A percentile compares a stretch with the other conserved stretches of the same genome.
These are phyloP conservation scores for Melipona beecheii DNA, from an alignment of 2,888 invertebrate genomes.

Conservation along the genomic window DNA sequence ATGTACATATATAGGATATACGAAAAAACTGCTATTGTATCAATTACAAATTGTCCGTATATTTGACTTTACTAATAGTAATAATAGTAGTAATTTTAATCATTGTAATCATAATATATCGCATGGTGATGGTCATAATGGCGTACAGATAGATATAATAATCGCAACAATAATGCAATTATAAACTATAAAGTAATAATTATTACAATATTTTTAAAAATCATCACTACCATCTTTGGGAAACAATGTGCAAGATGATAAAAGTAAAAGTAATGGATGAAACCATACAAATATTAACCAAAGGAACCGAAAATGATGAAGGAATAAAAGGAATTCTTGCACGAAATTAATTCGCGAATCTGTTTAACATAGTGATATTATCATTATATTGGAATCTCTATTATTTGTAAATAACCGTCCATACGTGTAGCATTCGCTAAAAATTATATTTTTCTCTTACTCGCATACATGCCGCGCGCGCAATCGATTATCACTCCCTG, in stretches of 20 bases:
- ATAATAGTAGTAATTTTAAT: slow-evolving; percentile 73
- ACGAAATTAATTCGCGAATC: slow-evolving; percentile 66
- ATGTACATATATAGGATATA: slow-evolving; percentile 9
- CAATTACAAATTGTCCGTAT: slow-evolving; percentile 78
- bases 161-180: slow-evolving; percentile 68
- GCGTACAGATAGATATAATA: slow-evolving; percentile 66
- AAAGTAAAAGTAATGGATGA: slow-evolving; percentile 34
- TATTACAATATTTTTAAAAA: slow-evolving; percentile 66
- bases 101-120: slow-evolving; percentile 75
- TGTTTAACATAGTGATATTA: slow-evolving; percentile 67
- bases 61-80: slow-evolving; percentile 78
- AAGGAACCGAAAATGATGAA: slow-evolving; percentile 39
- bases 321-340: slow-evolving; percentile 54
- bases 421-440: slow-evolving; percentile 51
- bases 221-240: slow-evolving; percentile 80
- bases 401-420: slow-evolving; percentile 63
- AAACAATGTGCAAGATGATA: slow-evolving; percentile 73
- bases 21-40: slow-evolving; percentile 45
- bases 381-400: slow-evolving; percentile 65
- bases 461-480: slow-evolving; percentile 47
- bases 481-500: slow-evolving; percentile 44
- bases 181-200: slow-evolving; percentile 63
- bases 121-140: slow-evolving; percentile 69
- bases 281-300: slow-evolving; percentile 39
- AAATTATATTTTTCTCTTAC: slow-evolving; percentile 52